Base-by-base conservation (phyloP, 2,113 vertebrate species). In the Pluvianellus socialis region DNA sequence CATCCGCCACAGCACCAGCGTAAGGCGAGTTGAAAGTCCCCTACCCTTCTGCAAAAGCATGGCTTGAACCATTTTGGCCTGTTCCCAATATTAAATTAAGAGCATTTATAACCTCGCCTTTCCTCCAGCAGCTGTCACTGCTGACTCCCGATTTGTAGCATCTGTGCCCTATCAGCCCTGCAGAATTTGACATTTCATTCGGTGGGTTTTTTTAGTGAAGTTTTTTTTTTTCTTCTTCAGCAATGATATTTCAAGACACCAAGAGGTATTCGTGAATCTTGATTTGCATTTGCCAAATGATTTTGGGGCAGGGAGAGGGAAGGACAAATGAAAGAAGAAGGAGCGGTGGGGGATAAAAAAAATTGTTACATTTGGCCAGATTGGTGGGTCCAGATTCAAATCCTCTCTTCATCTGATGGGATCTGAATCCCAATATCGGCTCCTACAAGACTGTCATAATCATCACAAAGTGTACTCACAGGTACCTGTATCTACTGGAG, bases 231-330 rank as follows among this genome's bases (percentile, higher is more conserved):
- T 38, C n/a, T 38, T 9, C 18, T 71, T 75, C 24, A 32, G 4
- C 9, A 45, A 21, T 40, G 42, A 16, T 35, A 14, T 59, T 70
- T 63, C 61, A 79, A 68, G 2, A 22, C 49, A 50, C 49, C 49
- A 50, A 50, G 49, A 50, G 22, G 2, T 53, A 68, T 58, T 61
- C n/a, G 16, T 52, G 18, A 49, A 66, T 55, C 90, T 35, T 76
- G 12, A 53, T 77, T 53, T 82, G 40, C 26, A 72, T 38, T 86
- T 72, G 6, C 42, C 6, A 66, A 82, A 82, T 35, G 0, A 71
- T 49, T 77, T 63, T 1, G 3, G 9, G 14, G 7, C 3, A 3
- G 7, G 5, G 4, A 45, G 30, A 10, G 7, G 1, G 9, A 67
- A 68, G 42, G 15, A 77, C 4, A 53, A 35, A 61, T 32, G 27